Percentiles rank a stretch among this genome's conserved stretches.
Conservation (phyloP, 1,140 invertebrate species). For the honey bee (Apis mellifera) region DNA sequence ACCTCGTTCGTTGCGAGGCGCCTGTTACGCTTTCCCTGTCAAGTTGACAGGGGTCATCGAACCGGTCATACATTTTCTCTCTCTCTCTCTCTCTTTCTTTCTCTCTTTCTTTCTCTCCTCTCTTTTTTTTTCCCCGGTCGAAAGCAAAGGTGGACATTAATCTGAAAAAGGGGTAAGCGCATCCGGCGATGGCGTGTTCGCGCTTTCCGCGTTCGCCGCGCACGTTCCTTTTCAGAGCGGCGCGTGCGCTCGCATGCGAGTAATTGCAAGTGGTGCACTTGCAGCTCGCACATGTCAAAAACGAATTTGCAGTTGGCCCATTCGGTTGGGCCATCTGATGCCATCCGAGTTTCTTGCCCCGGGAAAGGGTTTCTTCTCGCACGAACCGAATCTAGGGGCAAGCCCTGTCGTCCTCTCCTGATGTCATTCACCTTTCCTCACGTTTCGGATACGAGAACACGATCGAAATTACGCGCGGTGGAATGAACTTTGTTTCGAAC, state of each 20-base stretch:
- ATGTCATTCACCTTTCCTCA: not conserved
- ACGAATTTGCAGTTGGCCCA: slow-evolving; percentile 30
- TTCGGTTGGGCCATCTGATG: slow-evolving; percentile 40
- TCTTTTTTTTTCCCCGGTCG: not conserved
- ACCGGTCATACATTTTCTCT: slow-evolving; percentile 52
- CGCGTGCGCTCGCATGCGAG: slow-evolving; percentile 40
- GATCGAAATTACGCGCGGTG: too few species aligned
- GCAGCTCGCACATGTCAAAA: slow-evolving; percentile 51
- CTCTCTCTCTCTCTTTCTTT: not conserved
- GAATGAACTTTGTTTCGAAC: not conserved
- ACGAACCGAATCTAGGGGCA: not conserved
- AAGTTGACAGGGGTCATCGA: slow-evolving; percentile 57
- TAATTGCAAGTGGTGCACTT: slow-evolving; percentile 48
- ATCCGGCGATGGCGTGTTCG: slow-evolving; percentile 63
- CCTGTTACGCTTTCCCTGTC: slow-evolving; percentile 23
- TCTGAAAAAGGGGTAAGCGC: slow-evolving; percentile 58
- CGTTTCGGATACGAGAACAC: too few species aligned
- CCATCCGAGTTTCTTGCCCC: not conserved
- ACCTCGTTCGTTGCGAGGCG: not conserved
- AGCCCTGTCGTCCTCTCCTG: not conserved
- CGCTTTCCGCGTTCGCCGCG: slow-evolving; percentile 48
- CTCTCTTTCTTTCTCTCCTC: too few species aligned
- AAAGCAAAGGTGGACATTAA: slow-evolving; percentile 58
- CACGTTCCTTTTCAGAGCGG: slow-evolving; percentile 20
- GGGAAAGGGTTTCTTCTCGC: slow-evolving; percentile 12